These are phyloP conservation scores for Troilus luridus DNA, from an alignment of 2,888 invertebrate species.

Conservation along the genomic window DNA sequence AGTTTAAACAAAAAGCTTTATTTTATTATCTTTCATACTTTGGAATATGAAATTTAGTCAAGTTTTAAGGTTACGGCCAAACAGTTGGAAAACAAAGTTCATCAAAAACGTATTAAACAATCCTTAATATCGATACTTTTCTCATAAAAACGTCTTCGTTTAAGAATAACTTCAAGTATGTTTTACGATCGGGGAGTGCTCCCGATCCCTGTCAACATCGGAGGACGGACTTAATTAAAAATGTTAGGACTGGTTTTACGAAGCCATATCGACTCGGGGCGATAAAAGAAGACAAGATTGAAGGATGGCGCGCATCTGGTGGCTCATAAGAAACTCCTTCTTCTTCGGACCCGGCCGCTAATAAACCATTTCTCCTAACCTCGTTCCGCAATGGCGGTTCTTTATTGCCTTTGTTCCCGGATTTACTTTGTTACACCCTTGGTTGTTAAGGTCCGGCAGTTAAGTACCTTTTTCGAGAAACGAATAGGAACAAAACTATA, in stretches of 20 bases:
- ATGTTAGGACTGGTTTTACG: conserved; percentile 35
- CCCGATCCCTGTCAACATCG: background rate
- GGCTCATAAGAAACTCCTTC: conserved; percentile 3
- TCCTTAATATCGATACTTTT: too few relatives aligned
- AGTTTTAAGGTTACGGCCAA: background rate
- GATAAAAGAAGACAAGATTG: conserved; percentile 34
- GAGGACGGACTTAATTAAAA: conserved; percentile 14
- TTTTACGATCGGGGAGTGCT: background rate
- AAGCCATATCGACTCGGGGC: conserved; percentile 2
- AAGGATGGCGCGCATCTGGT: background rate
- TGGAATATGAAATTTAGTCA: too few relatives aligned
- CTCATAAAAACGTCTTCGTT: background rate
- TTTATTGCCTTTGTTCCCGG: conserved; percentile 13
- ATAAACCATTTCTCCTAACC: conserved; percentile 16
- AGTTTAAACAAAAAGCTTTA: too few relatives aligned
- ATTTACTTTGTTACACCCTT: background rate
- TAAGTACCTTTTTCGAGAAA: background rate
- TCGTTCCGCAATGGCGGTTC: background rate
- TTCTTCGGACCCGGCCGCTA: background rate
- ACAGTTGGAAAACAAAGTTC: background rate
- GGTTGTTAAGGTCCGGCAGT: background rate
- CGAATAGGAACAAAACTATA: background rate
- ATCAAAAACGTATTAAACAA: background rate
- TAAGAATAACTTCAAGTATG: background rate
- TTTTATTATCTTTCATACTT: too few relatives aligned